Evolutionary conservation across 2,888 invertebrate species (phyloP).

Genomic region (Drosophila imparisetae): DNA sequence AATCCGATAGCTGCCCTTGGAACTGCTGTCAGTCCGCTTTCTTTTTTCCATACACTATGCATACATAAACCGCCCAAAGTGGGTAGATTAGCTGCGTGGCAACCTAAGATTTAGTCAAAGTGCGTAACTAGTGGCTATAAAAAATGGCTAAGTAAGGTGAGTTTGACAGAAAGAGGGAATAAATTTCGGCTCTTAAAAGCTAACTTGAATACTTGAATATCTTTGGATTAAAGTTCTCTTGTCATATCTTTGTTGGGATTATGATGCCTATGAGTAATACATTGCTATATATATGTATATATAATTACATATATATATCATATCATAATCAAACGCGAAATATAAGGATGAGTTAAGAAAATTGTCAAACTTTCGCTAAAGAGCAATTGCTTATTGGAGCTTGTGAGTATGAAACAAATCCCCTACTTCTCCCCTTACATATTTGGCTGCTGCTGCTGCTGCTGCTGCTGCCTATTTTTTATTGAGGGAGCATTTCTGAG

Average conservation of each 20-base stretch:
- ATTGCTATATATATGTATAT: background rate
- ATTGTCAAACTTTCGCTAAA: background rate
- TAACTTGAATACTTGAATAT: background rate
- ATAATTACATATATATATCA: background rate
- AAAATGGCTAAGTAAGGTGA: conserved; percentile 10
- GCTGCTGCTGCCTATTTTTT: background rate
- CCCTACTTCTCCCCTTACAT: background rate
- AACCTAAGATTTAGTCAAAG: conserved; percentile 22
- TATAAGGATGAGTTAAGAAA: too few relatives aligned
- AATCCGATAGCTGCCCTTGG: conserved; percentile 53
- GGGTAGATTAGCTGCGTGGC: conserved; percentile 65
- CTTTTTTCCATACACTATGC: conserved; percentile 18
- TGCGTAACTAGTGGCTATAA: conserved; percentile 11
- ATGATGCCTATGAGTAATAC: background rate
- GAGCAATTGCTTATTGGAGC: background rate
- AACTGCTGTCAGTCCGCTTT: conserved; percentile 41
- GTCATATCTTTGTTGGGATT: background rate
- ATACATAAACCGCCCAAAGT: conserved; percentile 55
- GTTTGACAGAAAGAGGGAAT: background rate
- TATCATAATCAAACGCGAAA: too few relatives aligned
- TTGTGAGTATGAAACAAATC: background rate
- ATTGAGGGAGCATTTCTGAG: background rate
- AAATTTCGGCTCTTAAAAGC: background rate
- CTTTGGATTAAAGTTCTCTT: background rate
- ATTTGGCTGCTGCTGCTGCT: too few relatives aligned